Base-by-base conservation (phyloP, 2,888 invertebrate species). In the Oithona nana region DNA sequence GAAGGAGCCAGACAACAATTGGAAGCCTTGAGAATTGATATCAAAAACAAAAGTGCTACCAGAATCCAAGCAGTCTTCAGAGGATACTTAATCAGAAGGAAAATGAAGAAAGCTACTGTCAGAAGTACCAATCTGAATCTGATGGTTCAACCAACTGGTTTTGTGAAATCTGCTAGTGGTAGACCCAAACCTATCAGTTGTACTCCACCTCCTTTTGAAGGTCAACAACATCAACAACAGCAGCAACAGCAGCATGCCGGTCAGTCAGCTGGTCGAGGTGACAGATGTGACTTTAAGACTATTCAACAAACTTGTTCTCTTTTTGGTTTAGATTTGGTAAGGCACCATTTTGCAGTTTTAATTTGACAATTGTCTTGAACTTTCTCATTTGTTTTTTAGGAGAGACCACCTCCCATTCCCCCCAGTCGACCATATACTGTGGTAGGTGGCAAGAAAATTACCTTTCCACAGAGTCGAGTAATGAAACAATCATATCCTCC, bases 401-500 rank as follows among this genome's bases (percentile, higher is more conserved):
- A 90, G 75, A 80, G 87, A 65, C 89, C 92, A 39, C 93, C 93
- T 39, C 89, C 92, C 30, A 83, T 93, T 66, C 93, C 93, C 57
- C 86, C 88, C 31, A 84, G 88, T 69, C 80, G 93, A 68, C 82
- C 87, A 1, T 93, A 94, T 75, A 90, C 89, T 4, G 87, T 93
- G 64, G 79, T 84, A 29, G 88, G 88, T 68, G 88, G 89, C 73
- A 86, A 87, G 64, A 90, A 90, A 76, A 77, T 90, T 67, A 85
- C 87, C 68, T 93, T 92, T 77, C 93, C 93, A 66, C 93, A 93
- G 76, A 86, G 83, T 68, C 81, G 93, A 71, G 78, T 86, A 64
- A 88, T 93, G 86, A 87, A 87, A 75, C 84, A 86, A 79, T 84
- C 84, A 68, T 93, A 85, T 77, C 83, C n/a, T n/a, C n/a, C 84